phyloP scores from a whole-genome alignment of 2,113 vertebrate species.

The Sander lucioperca region DNA sequence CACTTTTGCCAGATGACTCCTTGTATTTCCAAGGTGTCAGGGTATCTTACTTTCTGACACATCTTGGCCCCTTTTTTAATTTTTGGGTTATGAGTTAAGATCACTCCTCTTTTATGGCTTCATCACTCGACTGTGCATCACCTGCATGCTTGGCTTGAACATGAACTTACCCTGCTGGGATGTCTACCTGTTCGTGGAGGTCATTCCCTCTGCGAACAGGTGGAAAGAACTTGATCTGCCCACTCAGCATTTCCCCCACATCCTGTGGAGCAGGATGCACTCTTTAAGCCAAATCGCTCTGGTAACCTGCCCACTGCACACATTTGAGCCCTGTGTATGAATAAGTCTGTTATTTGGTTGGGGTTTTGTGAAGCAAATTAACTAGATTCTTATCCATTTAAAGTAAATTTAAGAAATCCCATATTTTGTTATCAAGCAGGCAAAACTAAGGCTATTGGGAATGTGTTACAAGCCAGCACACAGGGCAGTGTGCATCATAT shows the following conservation, averaged over 20 bases:
- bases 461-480: constrained; percentile 11
- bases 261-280: constrained; percentile 61
- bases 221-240: constrained; percentile 66
- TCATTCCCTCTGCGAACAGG: constrained; percentile 76
- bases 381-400: constrained; percentile 19
- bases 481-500: constrained; percentile 16
- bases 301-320: constrained; percentile 67
- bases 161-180: constrained; percentile 53
- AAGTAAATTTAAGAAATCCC: background rate
- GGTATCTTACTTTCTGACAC: background rate
- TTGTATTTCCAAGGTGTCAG: background rate
- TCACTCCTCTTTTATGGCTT: constrained; percentile 2
- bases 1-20: background rate
- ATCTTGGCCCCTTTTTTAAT: background rate
- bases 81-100: background rate
- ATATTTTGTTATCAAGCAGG: constrained; percentile 11
- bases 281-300: constrained; percentile 67
- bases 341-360: background rate
- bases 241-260: constrained; percentile 66
- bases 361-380: background rate
- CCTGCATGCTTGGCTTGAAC: constrained; percentile 50
- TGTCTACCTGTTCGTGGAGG: constrained; percentile 69
- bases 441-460: constrained; percentile 21
- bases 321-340: constrained; percentile 17
- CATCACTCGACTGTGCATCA: constrained; percentile 20